A percentile compares a stretch with the other conserved stretches of the same genome.
Conservation (phyloP, 1,140 invertebrate genomes). For the Araneus ventricosus region DNA sequence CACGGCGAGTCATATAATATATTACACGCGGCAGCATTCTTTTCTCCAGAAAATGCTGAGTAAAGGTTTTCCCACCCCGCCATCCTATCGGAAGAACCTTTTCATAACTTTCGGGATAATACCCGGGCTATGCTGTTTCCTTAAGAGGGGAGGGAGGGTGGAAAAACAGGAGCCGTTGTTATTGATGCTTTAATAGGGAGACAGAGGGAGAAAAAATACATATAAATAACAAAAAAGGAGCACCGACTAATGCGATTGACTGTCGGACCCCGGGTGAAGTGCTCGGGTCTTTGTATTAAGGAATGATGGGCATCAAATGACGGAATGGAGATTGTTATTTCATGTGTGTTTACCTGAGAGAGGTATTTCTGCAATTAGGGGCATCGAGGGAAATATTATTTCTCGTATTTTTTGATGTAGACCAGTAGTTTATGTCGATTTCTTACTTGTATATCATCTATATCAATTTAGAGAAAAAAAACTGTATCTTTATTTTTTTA, state of each 20-base stretch:
- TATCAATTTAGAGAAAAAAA: no score
- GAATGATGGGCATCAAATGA: conserved; percentile 33
- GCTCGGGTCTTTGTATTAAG: conserved; percentile 25
- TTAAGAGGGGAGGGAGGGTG: conserved; percentile 14
- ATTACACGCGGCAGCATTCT: conserved; percentile 52
- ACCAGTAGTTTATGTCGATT: no score
- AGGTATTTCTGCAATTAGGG: conserved; percentile 12
- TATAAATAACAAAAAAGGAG: conserved; percentile 13
- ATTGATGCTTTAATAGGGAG: conserved; percentile 54
- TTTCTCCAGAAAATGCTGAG: conserved; percentile 67
- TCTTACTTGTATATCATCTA: no score
- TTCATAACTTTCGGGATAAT: conserved; percentile 60
- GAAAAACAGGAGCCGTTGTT: conserved; percentile 19
- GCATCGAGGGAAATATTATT: neutral
- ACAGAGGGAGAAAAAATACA: neutral
- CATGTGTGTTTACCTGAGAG: neutral
- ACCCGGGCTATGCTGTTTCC: conserved; percentile 56
- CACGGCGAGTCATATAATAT: conserved; percentile 52
- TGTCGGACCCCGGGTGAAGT: conserved; percentile 1
- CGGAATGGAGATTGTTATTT: conserved; percentile 18
- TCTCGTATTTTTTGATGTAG: neutral
- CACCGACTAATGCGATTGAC: conserved; percentile 56
- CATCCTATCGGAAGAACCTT: conserved; percentile 49
- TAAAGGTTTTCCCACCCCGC: neutral
- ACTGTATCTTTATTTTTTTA: no score